Evolutionary conservation across 2,888 invertebrate genomes (phyloP).

Genomic region (Pyrgus malvae): DNA sequence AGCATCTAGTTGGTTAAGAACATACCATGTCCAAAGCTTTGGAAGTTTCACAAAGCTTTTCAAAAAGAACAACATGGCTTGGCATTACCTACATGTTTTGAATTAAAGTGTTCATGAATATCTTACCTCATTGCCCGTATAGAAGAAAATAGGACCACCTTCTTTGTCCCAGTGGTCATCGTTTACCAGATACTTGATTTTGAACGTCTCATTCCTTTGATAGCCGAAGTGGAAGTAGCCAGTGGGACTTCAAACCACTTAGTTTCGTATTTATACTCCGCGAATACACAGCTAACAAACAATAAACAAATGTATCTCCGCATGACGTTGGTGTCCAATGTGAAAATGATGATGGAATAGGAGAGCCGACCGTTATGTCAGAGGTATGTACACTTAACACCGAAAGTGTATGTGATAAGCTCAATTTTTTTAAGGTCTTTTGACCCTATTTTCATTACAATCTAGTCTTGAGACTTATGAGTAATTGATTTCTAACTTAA

Average conservation of each 20-base stretch:
- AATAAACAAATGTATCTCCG: slow-evolving; percentile 41
- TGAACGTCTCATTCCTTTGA: slow-evolving; percentile 86
- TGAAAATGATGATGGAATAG: slow-evolving; percentile 36
- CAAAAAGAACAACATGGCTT: no score
- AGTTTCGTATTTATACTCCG: slow-evolving; percentile 60
- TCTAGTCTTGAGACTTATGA: no score
- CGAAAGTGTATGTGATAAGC: slow-evolving; percentile 13
- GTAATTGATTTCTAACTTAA: no score
- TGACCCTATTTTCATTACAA: no score
- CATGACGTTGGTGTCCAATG: slow-evolving; percentile 49
- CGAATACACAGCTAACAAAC: slow-evolving; percentile 40
- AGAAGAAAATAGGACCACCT: slow-evolving; percentile 92
- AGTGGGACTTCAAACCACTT: slow-evolving; percentile 84
- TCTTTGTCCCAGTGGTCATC: slow-evolving; percentile 86
- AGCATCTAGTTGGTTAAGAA: no score
- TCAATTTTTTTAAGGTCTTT: no score
- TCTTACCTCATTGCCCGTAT: slow-evolving; percentile 94
- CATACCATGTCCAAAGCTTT: no score
- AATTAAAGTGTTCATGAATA: no score
- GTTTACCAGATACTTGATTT: slow-evolving; percentile 90
- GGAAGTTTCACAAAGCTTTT: no score
- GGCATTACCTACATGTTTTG: no score
- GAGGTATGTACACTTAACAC: slow-evolving; percentile 4
- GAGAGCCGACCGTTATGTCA: slow-evolving; percentile 8
- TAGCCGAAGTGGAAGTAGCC: slow-evolving; percentile 96